Conservation (phyloP, 2,113 vertebrate species). For the Catagonus wagneri region DNA sequence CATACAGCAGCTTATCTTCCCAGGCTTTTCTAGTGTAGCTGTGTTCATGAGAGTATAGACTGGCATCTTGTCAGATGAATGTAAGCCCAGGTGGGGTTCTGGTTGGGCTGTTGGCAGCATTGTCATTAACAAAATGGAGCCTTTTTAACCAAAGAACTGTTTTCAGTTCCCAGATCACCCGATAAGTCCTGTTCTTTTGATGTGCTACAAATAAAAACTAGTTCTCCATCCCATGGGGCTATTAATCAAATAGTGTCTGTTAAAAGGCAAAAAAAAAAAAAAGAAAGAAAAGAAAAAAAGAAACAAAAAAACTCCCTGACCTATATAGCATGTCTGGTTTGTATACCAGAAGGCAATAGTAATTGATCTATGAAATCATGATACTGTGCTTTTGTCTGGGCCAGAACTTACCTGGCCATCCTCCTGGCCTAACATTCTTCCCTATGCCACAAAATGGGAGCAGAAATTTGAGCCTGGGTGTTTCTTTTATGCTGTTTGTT, state of each 20-base stretch:
- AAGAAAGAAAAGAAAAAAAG: no score
- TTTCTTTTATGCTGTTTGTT: slow-evolving; percentile 6
- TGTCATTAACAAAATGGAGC: slow-evolving; percentile 60
- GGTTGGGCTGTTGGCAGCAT: neutral
- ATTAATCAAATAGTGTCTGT: slow-evolving; percentile 73
- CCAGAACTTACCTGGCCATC: slow-evolving; percentile 32
- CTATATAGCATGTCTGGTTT: slow-evolving; percentile 57
- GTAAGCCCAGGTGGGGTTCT: slow-evolving; percentile 31
- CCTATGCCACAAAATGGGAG: neutral
- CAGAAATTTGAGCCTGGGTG: slow-evolving; percentile 56
- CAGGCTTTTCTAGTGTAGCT: neutral
- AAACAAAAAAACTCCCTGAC: neutral
- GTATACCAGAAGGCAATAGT: slow-evolving; percentile 53
- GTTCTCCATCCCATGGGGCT: slow-evolving; percentile 54
- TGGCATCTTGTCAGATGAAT: slow-evolving; percentile 61
- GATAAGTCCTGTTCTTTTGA: slow-evolving; percentile 76
- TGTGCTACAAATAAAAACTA: slow-evolving; percentile 73
- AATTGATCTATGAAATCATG: slow-evolving; percentile 62
- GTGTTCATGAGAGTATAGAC: neutral
- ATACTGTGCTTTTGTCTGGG: slow-evolving; percentile 58
- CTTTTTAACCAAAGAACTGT: slow-evolving; percentile 44
- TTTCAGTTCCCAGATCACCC: slow-evolving; percentile 68
- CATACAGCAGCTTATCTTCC: neutral
- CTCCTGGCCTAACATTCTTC: neutral
- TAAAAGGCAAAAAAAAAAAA: slow-evolving; percentile 25